phyloP scores from a whole-genome alignment of 2,113 vertebrate species.

The Elgaria multicarinata region DNA sequence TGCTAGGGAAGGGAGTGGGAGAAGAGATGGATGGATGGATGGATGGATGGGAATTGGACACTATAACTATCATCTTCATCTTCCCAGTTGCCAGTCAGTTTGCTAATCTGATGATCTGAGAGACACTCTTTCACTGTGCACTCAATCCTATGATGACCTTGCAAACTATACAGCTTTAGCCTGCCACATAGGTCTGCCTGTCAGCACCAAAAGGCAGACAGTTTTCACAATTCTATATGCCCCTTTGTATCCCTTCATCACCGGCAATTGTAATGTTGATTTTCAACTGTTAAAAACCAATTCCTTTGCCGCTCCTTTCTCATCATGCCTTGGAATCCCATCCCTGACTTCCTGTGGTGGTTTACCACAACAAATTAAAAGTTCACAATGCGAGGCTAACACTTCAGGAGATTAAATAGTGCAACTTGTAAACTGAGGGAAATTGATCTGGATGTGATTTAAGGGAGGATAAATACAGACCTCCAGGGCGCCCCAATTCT shows the following conservation, averaged over 20 bases:
- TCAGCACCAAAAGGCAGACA: background rate
- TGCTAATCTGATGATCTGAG: background rate
- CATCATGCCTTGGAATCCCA: constrained; percentile 1
- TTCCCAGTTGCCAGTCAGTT: background rate
- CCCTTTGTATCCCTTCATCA: background rate
- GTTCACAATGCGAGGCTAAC: background rate
- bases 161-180: background rate
- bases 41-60: background rate
- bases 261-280: background rate
- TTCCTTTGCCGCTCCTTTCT: background rate
- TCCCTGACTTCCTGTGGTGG: background rate
- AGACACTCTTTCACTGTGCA: background rate
- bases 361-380: constrained; percentile 10
- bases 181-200: too few relatives aligned
- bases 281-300: background rate
- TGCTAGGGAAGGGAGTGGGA: background rate
- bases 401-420: background rate
- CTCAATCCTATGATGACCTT: background rate
- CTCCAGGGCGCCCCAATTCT: background rate
- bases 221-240: background rate
- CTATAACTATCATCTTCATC: background rate
- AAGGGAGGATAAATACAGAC: background rate
- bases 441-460: constrained; percentile 16
- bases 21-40: background rate
- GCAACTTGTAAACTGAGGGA: background rate